Base-by-base conservation (phyloP, 2,888 invertebrate species). In the Acholoe squamosa region DNA sequence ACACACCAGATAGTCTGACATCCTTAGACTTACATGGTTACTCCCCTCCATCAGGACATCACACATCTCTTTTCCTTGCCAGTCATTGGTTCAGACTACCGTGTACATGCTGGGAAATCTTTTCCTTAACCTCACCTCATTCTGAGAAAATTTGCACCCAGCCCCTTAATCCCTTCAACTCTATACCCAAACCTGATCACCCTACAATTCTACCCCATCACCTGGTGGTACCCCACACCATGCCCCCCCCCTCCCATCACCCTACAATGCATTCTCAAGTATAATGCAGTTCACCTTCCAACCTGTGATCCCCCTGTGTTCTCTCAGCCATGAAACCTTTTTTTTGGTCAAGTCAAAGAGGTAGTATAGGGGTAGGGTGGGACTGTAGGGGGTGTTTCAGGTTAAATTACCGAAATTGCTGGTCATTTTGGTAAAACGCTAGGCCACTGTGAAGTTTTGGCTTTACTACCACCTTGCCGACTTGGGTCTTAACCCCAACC, bases 321-420 rank as follows among this genome's bases (percentile, higher is more conserved):
- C 71, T 14, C 28, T 71, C 71, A 71, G 14, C 28, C 28, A 16
- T n/a, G 16, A 71, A 25, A 14, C 5, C 7, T 28, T 28, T 71
- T 71, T n/a, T 71, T 14, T 71, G 71, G 71, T 71, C 31, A 28
- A 28, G 71, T n/a, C 14, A 61, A 71, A 25, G 31, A 28, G 71
- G 31, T 0, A 28, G 14, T 28, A 71, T 71, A 14, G 19, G 25
- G 31, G 71, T 71, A 61, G 61, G 61, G 5, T 61, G 61, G 61
- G 61, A 14, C 1, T 14, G 1, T 61, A 54, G 54, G 61, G 61
- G 22, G n/a, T 43, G 43, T 43, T n/a, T n/a, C 22, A 61, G 3
- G 61, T 61, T 61, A 61, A 61, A 61, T 61, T 61, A n/a, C 61
- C n/a, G n/a, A 71, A 71, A 71, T 71, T 71, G 71, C 71, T 71